Conservation (phyloP, 2,113 vertebrate species). For the Stigmatopora argus region DNA sequence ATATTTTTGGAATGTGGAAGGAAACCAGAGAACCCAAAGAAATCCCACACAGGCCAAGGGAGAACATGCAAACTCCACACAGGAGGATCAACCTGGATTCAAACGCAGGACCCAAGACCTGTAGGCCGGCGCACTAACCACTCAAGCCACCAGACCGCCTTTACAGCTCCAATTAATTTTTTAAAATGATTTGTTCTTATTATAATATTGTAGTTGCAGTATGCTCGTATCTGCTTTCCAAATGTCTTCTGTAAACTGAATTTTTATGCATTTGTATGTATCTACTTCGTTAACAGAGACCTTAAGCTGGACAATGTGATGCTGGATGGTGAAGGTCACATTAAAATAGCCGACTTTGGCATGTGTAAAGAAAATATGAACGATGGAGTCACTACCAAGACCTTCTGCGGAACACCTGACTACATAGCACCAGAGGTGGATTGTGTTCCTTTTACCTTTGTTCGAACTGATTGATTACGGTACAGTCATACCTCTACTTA, state of each 20-base stretch:
- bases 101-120: too few relatives aligned
- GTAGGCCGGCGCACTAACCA: too few relatives aligned
- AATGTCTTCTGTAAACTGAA: neutral
- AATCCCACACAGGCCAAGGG: too few relatives aligned
- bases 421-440: conserved; percentile 96
- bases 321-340: conserved; percentile 96
- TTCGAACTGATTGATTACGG: neutral
- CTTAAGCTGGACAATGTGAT: conserved; percentile 97
- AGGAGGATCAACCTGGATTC: too few relatives aligned
- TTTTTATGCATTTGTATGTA: neutral
- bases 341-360: conserved; percentile 96
- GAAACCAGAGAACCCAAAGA: too few relatives aligned
- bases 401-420: conserved; percentile 97
- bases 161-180: too few relatives aligned
- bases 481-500: neutral
- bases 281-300: conserved; percentile 70
- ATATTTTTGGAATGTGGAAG: too few relatives aligned
- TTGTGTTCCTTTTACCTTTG: neutral
- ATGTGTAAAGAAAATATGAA: conserved; percentile 97
- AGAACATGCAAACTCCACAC: too few relatives aligned
- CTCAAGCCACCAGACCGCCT: too few relatives aligned
- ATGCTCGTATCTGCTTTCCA: neutral
- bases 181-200: too few relatives aligned
- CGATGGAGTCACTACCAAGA: conserved; percentile 87
- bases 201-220: neutral